phyloP scores from a whole-genome alignment of 2,113 vertebrate species.

The Gallinago jamesoni region DNA sequence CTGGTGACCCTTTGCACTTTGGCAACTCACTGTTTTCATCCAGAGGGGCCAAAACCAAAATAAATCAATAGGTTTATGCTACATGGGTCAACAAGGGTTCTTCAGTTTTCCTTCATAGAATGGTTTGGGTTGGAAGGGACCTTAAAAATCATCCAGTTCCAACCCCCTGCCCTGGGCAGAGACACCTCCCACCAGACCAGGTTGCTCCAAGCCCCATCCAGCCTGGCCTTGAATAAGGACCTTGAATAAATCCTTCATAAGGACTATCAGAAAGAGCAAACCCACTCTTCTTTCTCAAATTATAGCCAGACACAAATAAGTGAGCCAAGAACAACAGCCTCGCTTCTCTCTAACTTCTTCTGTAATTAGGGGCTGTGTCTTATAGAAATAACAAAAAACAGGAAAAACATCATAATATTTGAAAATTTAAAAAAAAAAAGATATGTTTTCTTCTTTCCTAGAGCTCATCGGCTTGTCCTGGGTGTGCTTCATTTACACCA shows the following conservation, averaged over 20 bases:
- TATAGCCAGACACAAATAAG: background rate
- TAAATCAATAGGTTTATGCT: background rate
- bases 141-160: no score
- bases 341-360: background rate
- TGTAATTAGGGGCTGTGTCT: background rate
- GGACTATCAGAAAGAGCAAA: background rate
- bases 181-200: no score
- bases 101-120: background rate
- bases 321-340: background rate
- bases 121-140: no score
- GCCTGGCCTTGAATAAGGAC: no score
- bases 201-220: no score
- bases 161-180: no score
- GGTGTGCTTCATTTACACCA: constrained; percentile 88
- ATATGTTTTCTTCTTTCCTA: constrained; percentile 51
- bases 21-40: background rate
- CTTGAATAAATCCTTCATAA: background rate
- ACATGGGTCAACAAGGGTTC: background rate
- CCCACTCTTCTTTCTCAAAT: background rate
- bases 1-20: background rate
- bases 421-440: background rate
- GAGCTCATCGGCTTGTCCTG: constrained; percentile 87
- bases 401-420: background rate
- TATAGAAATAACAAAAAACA: background rate
- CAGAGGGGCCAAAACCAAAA: background rate